phyloP scores from a whole-genome alignment of 2,888 invertebrate species.

The Drosophila subquinaria region DNA sequence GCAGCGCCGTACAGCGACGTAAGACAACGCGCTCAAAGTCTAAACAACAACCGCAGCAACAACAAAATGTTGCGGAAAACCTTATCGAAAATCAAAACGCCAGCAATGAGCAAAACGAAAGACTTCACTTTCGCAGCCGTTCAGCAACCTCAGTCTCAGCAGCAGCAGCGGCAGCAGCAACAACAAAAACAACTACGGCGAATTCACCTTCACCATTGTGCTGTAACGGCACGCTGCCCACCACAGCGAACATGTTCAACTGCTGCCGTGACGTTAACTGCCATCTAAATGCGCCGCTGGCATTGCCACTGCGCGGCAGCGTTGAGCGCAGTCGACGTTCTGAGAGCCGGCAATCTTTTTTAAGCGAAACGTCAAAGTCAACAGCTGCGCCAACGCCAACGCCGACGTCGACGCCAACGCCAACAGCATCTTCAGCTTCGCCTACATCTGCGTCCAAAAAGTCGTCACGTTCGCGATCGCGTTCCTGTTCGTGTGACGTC shows the following conservation, averaged over 20 bases:
- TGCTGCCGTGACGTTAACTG: constrained; percentile 83
- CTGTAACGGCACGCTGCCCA: constrained; percentile 73
- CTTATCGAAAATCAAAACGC: constrained; percentile 56
- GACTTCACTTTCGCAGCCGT: constrained; percentile 83
- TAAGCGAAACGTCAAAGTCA: constrained; percentile 43
- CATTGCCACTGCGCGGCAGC: constrained; percentile 62
- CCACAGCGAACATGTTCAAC: constrained; percentile 61
- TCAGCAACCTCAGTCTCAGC: constrained; percentile 53
- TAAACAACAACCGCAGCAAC: constrained; percentile 57
- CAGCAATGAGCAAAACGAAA: constrained; percentile 80
- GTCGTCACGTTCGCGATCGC: constrained; percentile 51
- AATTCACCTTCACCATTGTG: constrained; percentile 73
- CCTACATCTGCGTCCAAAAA: constrained; percentile 16
- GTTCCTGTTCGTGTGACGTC: constrained; percentile 51
- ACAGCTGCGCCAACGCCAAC: constrained; percentile 39
- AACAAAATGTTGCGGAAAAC: constrained; percentile 63
- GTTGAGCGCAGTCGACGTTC: constrained; percentile 59
- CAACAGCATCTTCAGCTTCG: constrained; percentile 30
- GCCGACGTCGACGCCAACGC: constrained; percentile 44
- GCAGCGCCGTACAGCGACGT: constrained; percentile 70
- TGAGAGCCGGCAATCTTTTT: constrained; percentile 68
- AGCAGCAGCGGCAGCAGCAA: constrained; percentile 7
- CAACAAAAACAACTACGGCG: constrained; percentile 23
- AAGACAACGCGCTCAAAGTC: constrained; percentile 75
- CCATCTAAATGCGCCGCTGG: constrained; percentile 71